Evolutionary conservation across 2,888 invertebrate genomes (phyloP), one percentile per base, ranked within the genome.

Genomic region (Teleogryllus oceanicus): DNA sequence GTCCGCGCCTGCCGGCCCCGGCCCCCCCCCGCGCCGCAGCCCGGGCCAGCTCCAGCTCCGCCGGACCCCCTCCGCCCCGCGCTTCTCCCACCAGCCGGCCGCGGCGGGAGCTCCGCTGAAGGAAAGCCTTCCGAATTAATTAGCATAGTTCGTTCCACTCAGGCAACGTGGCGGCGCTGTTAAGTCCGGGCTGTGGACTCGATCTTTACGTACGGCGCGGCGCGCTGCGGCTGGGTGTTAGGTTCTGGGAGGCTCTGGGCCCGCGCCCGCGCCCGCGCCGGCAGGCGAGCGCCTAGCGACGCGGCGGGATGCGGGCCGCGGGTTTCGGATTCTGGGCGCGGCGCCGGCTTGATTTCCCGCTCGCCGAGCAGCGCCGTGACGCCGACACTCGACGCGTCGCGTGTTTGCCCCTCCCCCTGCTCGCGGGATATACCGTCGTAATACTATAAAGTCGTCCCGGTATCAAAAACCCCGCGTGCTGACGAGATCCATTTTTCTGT

Each of bases 61-160:
- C 37, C 37, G 37, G 37, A 37, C 37, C 37, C 37, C 37, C 37
- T 37, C 37, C 37, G 37, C 37, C 4, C 37, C 37, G 37, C 37
- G 4, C 37, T 8, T 8, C 37, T 5, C 37, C 37, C 37, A 37
- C 37, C 37, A 37, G 37, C 37, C 37, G 37, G 37, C 37, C 37
- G 37, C 37, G 37, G 37, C 37, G 37, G 37, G 37, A 37, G 37
- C 37, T 37, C 37, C 62, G 16, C 62, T 62, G 16, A 62, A 62
- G 62, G 62, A 62, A 62, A 62, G 62, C 62, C 62, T 62, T 62
- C 62, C 62, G 62, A 62, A 62, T 62, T 62, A 62, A 62, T 62
- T 62, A 62, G 62, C 62, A 62, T 62, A 62, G 62, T 62, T 62
- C 62, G 62, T 62, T 62, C 62, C 62, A 62, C 62, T 62, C 62